These are phyloP conservation scores for Globicephala melas DNA, from an alignment of 2,113 vertebrate genomes.

Conservation along the genomic window DNA sequence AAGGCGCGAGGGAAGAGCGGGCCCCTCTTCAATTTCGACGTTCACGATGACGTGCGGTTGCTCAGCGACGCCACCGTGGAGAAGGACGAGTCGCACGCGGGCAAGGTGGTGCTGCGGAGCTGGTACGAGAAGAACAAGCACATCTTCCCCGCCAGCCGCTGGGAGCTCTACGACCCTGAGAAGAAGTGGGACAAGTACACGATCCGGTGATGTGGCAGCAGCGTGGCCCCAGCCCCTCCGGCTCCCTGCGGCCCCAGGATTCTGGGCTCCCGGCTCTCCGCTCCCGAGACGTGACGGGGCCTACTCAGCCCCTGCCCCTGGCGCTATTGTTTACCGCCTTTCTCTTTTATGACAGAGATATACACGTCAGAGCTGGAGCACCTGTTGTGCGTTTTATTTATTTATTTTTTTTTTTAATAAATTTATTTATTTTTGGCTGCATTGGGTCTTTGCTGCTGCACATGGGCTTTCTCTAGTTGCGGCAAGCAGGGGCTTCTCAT, in stretches of 20 bases:
- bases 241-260: too few relatives aligned
- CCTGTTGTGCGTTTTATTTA: background rate
- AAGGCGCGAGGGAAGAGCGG: conserved; percentile 94
- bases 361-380: background rate
- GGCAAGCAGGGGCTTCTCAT: too few relatives aligned
- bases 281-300: too few relatives aligned
- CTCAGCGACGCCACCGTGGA: conserved; percentile 93
- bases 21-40: conserved; percentile 94
- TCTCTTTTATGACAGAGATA: background rate
- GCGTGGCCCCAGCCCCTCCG: too few relatives aligned
- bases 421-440: too few relatives aligned
- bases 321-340: background rate
- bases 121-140: conserved; percentile 95
- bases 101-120: conserved; percentile 80
- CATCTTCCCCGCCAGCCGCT: conserved; percentile 94
- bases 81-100: conserved; percentile 94
- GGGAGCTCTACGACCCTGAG: conserved; percentile 94
- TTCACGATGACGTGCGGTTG: conserved; percentile 92
- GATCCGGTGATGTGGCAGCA: too few relatives aligned
- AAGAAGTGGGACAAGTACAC: conserved; percentile 95
- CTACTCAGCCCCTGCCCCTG: too few relatives aligned
- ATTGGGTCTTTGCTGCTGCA: too few relatives aligned
- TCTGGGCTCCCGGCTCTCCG: too few relatives aligned
- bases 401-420: too few relatives aligned
- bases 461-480: too few relatives aligned